A percentile compares a stretch with the other conserved stretches of the same genome.
Evolutionary conservation across 2,113 vertebrate genomes (phyloP).

Genomic region (Anguilla japonica): DNA sequence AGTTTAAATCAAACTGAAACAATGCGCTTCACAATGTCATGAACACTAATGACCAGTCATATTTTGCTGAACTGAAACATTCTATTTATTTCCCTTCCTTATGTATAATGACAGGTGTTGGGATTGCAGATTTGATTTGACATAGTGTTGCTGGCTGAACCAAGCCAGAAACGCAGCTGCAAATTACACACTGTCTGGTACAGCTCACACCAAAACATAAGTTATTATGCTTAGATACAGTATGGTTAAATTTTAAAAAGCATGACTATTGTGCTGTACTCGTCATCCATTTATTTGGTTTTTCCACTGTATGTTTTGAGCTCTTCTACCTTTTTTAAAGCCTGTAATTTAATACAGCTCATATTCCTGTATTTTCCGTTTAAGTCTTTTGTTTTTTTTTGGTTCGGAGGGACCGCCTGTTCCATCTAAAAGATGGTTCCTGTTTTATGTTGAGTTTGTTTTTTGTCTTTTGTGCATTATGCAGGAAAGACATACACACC

Average conservation of each 20-base stretch:
- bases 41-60: background rate
- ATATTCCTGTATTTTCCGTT: constrained; percentile 39
- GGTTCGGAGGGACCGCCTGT: constrained; percentile 56
- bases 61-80: background rate
- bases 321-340: constrained; percentile 53
- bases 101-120: constrained; percentile 28
- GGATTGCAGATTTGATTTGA: constrained; percentile 28
- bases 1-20: background rate
- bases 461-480: constrained; percentile 70
- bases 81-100: background rate
- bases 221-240: constrained; percentile 55
- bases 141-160: constrained; percentile 33
- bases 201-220: constrained; percentile 57
- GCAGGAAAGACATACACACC: constrained; percentile 64
- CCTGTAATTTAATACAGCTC: constrained; percentile 56
- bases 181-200: constrained; percentile 65
- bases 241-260: constrained; percentile 17
- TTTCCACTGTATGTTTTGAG: constrained; percentile 47
- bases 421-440: constrained; percentile 62
- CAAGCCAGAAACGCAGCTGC: constrained; percentile 53
- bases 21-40: background rate
- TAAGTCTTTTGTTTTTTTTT: constrained; percentile 30
- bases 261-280: constrained; percentile 39
- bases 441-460: constrained; percentile 49
- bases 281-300: constrained; percentile 35